Evolutionary conservation across 2,113 vertebrate genomes (phyloP).

Genomic region (Pollachius pollachius): DNA sequence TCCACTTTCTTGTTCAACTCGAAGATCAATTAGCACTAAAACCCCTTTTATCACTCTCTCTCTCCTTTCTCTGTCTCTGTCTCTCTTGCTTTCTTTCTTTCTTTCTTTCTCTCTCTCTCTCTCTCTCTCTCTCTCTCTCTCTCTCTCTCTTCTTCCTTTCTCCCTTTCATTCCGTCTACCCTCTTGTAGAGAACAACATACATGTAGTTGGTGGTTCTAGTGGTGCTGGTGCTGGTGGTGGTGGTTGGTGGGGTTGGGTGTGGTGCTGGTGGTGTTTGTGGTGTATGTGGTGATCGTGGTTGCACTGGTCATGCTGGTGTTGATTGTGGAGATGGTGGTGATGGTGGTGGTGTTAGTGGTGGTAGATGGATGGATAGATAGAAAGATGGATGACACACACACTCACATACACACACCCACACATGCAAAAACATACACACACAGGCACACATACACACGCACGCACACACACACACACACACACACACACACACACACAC

Average conservation of each 20-base stretch:
- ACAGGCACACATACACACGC: neutral
- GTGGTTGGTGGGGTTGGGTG: neutral
- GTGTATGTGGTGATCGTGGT: neutral
- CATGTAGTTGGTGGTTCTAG: no score
- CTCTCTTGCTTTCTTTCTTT: no score
- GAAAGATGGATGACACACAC: neutral
- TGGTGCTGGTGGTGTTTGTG: neutral
- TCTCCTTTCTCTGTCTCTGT: neutral
- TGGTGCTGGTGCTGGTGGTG: neutral
- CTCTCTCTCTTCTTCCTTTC: no score
- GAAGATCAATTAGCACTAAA: conserved; percentile 29
- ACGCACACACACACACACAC: conserved; percentile 2
- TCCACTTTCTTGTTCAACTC: conserved; percentile 24
- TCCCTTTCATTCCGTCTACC: no score
- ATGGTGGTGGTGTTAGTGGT: neutral
- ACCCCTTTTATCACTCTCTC: conserved; percentile 1
- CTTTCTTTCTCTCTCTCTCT: no score
- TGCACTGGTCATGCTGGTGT: neutral
- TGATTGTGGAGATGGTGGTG: neutral
- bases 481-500: conserved; percentile 1
- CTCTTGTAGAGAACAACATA: no score
- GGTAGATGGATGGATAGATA: neutral
- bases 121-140: no score
- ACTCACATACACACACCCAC: neutral
- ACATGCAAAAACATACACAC: conserved; percentile 5